Evolutionary conservation across 92 coral and sea anemone genomes (phyloP), one percentile per base, ranked within the genome.

Genomic region (Zoanthus gigantus): DNA sequence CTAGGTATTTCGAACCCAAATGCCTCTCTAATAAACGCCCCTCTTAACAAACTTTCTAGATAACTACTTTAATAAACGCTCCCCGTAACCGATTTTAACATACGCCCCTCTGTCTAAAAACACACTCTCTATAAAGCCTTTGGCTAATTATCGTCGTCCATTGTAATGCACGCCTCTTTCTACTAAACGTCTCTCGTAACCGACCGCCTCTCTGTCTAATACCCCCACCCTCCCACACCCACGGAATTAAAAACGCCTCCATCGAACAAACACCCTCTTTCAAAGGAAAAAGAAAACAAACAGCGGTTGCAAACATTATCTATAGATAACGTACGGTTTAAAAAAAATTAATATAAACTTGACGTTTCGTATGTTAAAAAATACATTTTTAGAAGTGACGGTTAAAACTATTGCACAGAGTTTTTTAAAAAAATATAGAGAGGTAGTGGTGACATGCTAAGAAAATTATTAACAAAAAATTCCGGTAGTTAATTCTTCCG

Each of bases 111-210:
- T 63, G 5, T 63, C 71, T 63, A 63, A 63, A 63, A 63, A 63
- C 30, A 63, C 71, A 4, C 71, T 23, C 71, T 63, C 71, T 63
- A 63, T 4, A 67, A 67, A 69, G 74, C 74, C 77, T 72, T 72
- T 72, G 77, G 53, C 53, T 72, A 72, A 72, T 72, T 72, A 72
- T 23, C 23, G 23, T 23, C 23, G 23, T 23, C 23, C 23, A 23
- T 23, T 23, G 23, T 23, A 23, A 23, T 23, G 23, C 23, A 42
- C 77, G 77, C 77, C 2, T 72, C 77, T 72, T 72, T 72, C 53
- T 72, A 72, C 53, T 72, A 72, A 72, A 72, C 77, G 77, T 72
- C 77, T 72, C 77, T 53, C 77, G 30, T 72, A 72, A 72, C 77
- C 54, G 77, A 72, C 77, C 77, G 54, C 77, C 30, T 72, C 56